Evolutionary conservation across 1,140 invertebrate species (phyloP).

Genomic region (Leptonema lineaticorne): DNA sequence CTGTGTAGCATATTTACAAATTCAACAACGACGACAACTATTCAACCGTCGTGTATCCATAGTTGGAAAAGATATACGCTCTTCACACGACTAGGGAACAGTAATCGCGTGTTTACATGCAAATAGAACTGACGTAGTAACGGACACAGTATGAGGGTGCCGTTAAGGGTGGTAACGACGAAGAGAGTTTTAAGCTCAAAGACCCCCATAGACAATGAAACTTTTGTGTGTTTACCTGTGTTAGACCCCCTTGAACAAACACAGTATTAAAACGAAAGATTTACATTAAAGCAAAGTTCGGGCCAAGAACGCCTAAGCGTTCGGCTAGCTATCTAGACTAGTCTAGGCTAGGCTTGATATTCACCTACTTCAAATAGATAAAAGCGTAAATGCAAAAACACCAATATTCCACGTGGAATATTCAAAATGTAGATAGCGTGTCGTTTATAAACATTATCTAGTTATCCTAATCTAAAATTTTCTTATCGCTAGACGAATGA

Average conservation of each 20-base stretch:
- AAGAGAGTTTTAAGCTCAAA: too few relatives aligned
- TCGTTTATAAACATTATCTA: too few relatives aligned
- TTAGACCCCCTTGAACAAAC: neutral
- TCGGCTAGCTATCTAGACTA: neutral
- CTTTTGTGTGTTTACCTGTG: constrained; percentile 32
- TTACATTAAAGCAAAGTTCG: neutral
- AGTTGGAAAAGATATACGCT: neutral
- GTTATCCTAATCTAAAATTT: too few relatives aligned
- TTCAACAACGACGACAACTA: constrained; percentile 22
- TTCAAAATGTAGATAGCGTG: too few relatives aligned
- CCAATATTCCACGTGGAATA: too few relatives aligned
- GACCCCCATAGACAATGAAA: constrained; percentile 9
- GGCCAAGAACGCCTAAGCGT: neutral
- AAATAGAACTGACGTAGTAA: neutral
- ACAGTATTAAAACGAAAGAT: neutral
- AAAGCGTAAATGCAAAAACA: too few relatives aligned
- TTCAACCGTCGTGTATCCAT: too few relatives aligned
- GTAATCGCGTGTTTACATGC: constrained; percentile 24
- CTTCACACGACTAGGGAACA: neutral
- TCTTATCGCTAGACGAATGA: too few relatives aligned
- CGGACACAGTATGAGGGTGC: too few relatives aligned
- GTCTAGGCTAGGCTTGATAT: neutral
- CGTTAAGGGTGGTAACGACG: too few relatives aligned
- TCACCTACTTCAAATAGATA: too few relatives aligned
- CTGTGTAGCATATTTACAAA: constrained; percentile 17